Evolutionary conservation across 2,113 vertebrate species (phyloP).

Genomic region (Salvelinus alpinus): DNA sequence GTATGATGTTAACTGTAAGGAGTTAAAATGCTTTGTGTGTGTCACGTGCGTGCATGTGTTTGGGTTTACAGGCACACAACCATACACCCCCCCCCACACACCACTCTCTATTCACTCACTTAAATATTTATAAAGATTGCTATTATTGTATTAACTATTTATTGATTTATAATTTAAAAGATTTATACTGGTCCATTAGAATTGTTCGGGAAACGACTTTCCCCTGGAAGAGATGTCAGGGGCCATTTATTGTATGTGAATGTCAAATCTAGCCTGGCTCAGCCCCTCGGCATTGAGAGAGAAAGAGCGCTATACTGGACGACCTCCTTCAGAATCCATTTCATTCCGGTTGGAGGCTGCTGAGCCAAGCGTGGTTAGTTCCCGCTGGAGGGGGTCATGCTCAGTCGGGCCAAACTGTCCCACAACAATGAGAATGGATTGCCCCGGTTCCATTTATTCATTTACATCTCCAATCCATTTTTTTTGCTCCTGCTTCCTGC

Average conservation of each 20-base stretch:
- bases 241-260: constrained; percentile 75
- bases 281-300: constrained; percentile 70
- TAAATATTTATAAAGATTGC: constrained; percentile 94
- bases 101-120: constrained; percentile 71
- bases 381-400: constrained; percentile 64
- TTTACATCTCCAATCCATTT: constrained; percentile 66
- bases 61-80: constrained; percentile 9
- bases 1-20: constrained; percentile 2
- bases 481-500: constrained; percentile 44
- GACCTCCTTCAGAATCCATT: constrained; percentile 71
- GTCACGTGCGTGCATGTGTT: neutral
- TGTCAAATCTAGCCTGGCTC: constrained; percentile 61
- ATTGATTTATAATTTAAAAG: constrained; percentile 99
- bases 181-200: constrained; percentile 84
- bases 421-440: constrained; percentile 69
- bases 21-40: constrained; percentile 11
- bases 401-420: constrained; percentile 62
- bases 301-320: constrained; percentile 52
- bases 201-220: constrained; percentile 75
- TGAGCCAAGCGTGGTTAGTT: constrained; percentile 51
- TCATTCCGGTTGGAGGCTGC: constrained; percentile 64
- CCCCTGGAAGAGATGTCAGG: constrained; percentile 73
- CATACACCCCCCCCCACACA: constrained; percentile 18
- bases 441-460: constrained; percentile 68
- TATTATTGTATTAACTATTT: constrained; percentile 99